These are phyloP conservation scores for Anadara kagoshimensis DNA, from an alignment of 1,140 invertebrate species.

Conservation along the genomic window DNA sequence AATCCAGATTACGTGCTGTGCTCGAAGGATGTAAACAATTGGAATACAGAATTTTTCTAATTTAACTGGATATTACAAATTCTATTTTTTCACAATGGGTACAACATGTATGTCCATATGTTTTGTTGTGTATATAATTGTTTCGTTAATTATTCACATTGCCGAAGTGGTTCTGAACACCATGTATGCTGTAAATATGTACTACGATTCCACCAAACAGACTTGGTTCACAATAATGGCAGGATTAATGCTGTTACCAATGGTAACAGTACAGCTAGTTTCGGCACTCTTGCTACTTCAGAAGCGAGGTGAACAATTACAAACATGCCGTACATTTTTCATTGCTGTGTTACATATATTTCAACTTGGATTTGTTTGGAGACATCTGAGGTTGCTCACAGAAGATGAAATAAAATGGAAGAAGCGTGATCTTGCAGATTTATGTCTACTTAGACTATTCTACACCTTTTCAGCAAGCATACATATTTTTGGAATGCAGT, in stretches of 20 bases:
- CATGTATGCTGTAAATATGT: constrained; percentile 25
- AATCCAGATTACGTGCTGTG: too few species aligned
- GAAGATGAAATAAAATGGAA: constrained; percentile 88
- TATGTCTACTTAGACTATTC: constrained; percentile 86
- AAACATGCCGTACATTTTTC: constrained; percentile 32
- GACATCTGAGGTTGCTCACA: constrained; percentile 90
- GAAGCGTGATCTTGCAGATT: constrained; percentile 86
- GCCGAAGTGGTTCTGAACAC: constrained; percentile 51
- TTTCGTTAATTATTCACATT: constrained; percentile 52
- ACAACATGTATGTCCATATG: constrained; percentile 38
- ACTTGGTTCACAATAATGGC: constrained; percentile 57
- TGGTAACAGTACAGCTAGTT: constrained; percentile 58
- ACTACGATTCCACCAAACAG: neutral
- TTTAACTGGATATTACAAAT: too few species aligned
- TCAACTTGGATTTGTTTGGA: constrained; percentile 89
- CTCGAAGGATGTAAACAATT: too few species aligned
- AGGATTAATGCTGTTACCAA: constrained; percentile 56
- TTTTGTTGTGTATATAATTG: constrained; percentile 48
- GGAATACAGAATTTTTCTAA: too few species aligned
- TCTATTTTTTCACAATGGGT: constrained; percentile 27
- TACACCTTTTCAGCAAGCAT: constrained; percentile 92
- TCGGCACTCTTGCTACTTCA: constrained; percentile 58
- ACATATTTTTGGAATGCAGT: constrained; percentile 88
- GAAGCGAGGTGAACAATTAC: constrained; percentile 48
- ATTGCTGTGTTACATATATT: constrained; percentile 82